A percentile compares a stretch with the other conserved stretches of the same genome.
These are phyloP conservation scores for Heliocidaris tuberculata DNA, from an alignment of 35 echinoderm and acorn worm species.

Conservation along the genomic window DNA sequence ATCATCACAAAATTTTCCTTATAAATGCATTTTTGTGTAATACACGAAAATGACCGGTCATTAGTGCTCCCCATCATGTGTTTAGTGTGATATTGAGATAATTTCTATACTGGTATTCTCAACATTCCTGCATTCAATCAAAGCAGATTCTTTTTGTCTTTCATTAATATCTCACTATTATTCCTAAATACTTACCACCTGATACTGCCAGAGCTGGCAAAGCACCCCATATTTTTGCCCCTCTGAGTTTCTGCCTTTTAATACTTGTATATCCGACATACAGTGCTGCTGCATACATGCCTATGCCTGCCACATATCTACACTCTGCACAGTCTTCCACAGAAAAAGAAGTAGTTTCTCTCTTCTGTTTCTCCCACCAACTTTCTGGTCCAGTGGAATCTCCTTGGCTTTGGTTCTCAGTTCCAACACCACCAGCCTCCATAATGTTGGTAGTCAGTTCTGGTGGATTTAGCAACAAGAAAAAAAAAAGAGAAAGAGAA, in stretches of 20 bases:
- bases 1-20: too few species aligned
- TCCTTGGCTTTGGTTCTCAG: background rate
- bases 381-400: background rate
- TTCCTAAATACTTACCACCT: background rate
- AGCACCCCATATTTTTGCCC: conserved; percentile 3
- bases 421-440: background rate
- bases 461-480: background rate
- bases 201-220: background rate
- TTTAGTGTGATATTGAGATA: background rate
- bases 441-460: background rate
- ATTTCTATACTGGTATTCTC: background rate
- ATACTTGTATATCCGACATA: conserved; percentile 26
- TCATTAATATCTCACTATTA: background rate
- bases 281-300: conserved; percentile 6
- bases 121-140: background rate
- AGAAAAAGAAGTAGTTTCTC: background rate
- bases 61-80: background rate
- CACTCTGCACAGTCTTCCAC: conserved; percentile 20
- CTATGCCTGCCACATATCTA: background rate
- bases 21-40: background rate
- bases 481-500: background rate
- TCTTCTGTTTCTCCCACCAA: background rate
- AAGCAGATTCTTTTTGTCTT: background rate
- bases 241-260: background rate
- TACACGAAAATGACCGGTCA: background rate